Evolutionary conservation across 2,797 vertebrate genomes (phyloP).

Genomic region (Alcedo quadribrachys): DNA sequence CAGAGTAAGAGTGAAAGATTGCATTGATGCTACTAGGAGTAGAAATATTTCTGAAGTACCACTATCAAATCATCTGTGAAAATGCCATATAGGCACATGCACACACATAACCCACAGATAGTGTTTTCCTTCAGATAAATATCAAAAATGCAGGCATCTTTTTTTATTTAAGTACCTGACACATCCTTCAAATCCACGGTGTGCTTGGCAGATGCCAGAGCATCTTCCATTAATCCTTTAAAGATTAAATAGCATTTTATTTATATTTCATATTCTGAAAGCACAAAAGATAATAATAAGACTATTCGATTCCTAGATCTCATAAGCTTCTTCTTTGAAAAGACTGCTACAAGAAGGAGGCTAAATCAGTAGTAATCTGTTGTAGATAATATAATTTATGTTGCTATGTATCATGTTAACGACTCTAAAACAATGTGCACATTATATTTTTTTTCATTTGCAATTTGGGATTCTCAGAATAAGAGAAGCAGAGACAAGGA

Average conservation of each 20-base stretch:
- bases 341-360: constrained; percentile 33
- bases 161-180: constrained; percentile 16
- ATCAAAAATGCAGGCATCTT: neutral
- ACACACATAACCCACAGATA: neutral
- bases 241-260: constrained; percentile 21
- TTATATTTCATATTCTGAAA: constrained; percentile 26
- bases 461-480: constrained; percentile 65
- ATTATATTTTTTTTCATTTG: constrained; percentile 59
- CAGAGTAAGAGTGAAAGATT: neutral
- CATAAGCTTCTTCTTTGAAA: constrained; percentile 6
- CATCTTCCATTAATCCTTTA: neutral
- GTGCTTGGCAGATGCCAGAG: neutral
- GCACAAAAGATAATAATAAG: neutral
- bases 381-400: constrained; percentile 58
- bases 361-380: constrained; percentile 27
- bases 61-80: constrained; percentile 21
- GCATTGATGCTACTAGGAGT: neutral
- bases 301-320: neutral
- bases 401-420: constrained; percentile 57
- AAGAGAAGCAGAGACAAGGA: constrained; percentile 58
- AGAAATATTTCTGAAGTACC: constrained; percentile 10
- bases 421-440: constrained; percentile 53
- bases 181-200: neutral
- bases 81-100: neutral
- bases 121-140: neutral